These are phyloP conservation scores for Apodemia mormo DNA, from an alignment of 2,888 invertebrate genomes.

Conservation along the genomic window DNA sequence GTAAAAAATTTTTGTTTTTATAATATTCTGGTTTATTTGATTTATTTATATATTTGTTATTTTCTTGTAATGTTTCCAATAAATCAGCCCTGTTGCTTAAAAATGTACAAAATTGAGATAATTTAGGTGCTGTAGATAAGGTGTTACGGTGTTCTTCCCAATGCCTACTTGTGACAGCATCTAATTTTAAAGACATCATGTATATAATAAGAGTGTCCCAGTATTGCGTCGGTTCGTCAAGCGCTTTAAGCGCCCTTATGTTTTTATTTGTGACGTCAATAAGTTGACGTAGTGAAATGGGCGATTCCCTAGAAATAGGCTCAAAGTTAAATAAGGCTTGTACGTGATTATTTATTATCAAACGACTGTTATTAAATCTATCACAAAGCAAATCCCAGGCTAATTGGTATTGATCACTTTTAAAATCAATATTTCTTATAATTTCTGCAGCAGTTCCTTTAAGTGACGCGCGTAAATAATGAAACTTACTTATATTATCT, in stretches of 20 bases:
- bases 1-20: slow-evolving; percentile 17
- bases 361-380: slow-evolving; percentile 27
- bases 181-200: too few relatives aligned
- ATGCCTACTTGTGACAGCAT: not conserved
- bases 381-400: slow-evolving; percentile 28
- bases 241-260: too few relatives aligned
- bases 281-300: not conserved
- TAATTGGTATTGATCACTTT: slow-evolving; percentile 23
- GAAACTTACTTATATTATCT: too few relatives aligned
- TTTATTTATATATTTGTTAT: not conserved
- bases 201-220: not conserved
- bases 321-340: slow-evolving; percentile 30
- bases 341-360: slow-evolving; percentile 30
- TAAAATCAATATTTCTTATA: slow-evolving; percentile 28
- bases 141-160: slow-evolving; percentile 3
- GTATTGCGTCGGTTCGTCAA: too few relatives aligned
- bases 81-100: slow-evolving; percentile 19
- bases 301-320: slow-evolving; percentile 9
- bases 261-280: too few relatives aligned
- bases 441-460: slow-evolving; percentile 25
- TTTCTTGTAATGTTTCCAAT: slow-evolving; percentile 24
- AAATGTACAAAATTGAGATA: slow-evolving; percentile 18
- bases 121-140: not conserved
- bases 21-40: not conserved
- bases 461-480: slow-evolving; percentile 6